Evolutionary conservation across 2,797 vertebrate species (phyloP).

Genomic region (Peromyscus melanophrys): DNA sequence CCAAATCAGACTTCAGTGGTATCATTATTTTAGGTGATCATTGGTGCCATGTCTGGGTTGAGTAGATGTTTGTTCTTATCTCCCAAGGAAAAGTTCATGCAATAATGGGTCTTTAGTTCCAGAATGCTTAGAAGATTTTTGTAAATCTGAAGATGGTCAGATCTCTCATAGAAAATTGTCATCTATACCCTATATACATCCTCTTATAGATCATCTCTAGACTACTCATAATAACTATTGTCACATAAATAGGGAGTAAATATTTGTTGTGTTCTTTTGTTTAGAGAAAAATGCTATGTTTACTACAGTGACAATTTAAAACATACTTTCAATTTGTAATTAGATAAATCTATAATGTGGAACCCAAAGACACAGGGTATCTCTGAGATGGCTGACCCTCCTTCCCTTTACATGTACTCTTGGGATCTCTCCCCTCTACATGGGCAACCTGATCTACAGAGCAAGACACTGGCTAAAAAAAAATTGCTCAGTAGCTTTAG

Average conservation of each 20-base stretch:
- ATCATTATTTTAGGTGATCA: neutral
- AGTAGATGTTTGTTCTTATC: neutral
- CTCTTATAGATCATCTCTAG: neutral
- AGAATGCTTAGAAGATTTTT: no score
- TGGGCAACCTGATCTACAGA: neutral
- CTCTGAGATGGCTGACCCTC: neutral
- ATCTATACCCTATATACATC: neutral
- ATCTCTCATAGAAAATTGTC: neutral
- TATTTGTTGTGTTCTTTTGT: neutral
- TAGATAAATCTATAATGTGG: neutral
- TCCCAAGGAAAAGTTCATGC: neutral
- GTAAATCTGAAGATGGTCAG: neutral
- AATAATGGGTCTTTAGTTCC: neutral
- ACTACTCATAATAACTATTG: neutral
- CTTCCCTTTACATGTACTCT: neutral
- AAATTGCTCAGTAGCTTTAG: neutral
- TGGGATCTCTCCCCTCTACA: neutral
- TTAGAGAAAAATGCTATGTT: neutral
- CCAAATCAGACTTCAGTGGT: neutral
- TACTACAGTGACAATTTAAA: neutral
- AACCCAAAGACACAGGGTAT: neutral
- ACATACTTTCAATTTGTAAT: neutral
- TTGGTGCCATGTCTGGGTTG: neutral
- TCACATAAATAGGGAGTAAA: neutral
- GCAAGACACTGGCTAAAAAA: neutral